Percentiles rank a stretch among this genome's conserved stretches.
These are phyloP conservation scores for Homarus gammarus DNA, from an alignment of 2,888 invertebrate genomes.

Conservation along the genomic window DNA sequence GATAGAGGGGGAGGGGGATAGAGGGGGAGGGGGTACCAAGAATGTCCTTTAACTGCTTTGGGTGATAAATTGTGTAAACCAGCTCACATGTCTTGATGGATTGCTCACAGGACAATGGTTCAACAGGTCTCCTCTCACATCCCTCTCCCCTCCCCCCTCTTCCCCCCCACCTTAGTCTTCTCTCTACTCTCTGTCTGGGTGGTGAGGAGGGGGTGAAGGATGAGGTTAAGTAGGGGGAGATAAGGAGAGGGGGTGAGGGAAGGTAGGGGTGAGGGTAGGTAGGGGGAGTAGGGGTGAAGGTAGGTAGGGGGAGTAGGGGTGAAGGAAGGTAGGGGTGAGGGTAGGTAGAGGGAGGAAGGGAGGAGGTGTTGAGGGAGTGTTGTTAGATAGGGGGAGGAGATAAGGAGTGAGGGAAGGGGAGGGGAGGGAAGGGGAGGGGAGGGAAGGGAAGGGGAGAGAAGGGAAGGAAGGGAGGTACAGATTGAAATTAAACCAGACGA, in stretches of 20 bases:
- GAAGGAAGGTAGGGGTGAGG: neutral
- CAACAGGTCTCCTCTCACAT: slow-evolving; percentile 39
- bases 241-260: neutral
- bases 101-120: slow-evolving; percentile 19
- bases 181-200: neutral
- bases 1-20: neutral
- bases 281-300: neutral
- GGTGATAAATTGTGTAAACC: slow-evolving; percentile 33
- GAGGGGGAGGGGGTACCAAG: neutral
- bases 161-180: too few species aligned
- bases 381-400: neutral
- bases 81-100: slow-evolving; percentile 19
- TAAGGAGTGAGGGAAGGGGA: neutral
- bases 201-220: neutral
- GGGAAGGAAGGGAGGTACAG: neutral
- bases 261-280: neutral
- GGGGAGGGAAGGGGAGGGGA: neutral
- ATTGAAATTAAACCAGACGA: too few species aligned
- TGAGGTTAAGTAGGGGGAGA: neutral
- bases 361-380: neutral
- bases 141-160: too few species aligned
- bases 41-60: slow-evolving; percentile 23
- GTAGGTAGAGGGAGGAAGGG: neutral
- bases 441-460: neutral
- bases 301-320: neutral